These are phyloP conservation scores for Micromys minutus DNA, from an alignment of 2,113 vertebrate species.

Conservation along the genomic window DNA sequence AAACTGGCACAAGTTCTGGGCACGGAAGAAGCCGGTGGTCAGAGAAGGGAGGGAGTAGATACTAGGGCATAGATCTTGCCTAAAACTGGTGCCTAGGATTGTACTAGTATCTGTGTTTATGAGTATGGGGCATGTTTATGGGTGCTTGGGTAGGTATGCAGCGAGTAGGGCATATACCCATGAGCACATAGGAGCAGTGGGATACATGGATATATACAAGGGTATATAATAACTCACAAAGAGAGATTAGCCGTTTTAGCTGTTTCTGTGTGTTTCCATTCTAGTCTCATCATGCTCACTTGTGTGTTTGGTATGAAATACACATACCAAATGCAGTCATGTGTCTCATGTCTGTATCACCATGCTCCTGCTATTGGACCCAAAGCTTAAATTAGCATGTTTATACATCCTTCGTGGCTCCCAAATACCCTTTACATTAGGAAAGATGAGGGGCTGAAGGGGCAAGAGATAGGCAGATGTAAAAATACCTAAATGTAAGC, in stretches of 20 bases:
- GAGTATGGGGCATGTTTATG: no score
- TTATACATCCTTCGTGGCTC: background rate
- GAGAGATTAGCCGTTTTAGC: background rate
- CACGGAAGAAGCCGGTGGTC: background rate
- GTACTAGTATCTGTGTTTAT: background rate
- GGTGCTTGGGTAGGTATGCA: background rate
- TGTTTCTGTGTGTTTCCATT: background rate
- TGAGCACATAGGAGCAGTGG: background rate
- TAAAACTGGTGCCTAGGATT: background rate
- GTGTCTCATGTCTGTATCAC: background rate
- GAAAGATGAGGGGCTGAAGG: constrained; percentile 44
- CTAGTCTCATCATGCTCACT: background rate
- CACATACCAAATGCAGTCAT: background rate
- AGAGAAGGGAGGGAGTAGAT: background rate
- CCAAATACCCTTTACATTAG: background rate
- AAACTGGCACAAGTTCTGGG: background rate
- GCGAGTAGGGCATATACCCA: no score
- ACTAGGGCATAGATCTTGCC: no score
- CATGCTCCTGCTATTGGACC: background rate
- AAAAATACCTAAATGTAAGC: constrained; percentile 74
- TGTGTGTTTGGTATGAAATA: background rate
- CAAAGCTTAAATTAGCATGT: background rate
- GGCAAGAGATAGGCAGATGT: constrained; percentile 64
- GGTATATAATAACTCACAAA: no score
- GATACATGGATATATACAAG: background rate